Evolutionary conservation across 2,888 invertebrate species (phyloP).

Genomic region (Epinotia brunnichana): DNA sequence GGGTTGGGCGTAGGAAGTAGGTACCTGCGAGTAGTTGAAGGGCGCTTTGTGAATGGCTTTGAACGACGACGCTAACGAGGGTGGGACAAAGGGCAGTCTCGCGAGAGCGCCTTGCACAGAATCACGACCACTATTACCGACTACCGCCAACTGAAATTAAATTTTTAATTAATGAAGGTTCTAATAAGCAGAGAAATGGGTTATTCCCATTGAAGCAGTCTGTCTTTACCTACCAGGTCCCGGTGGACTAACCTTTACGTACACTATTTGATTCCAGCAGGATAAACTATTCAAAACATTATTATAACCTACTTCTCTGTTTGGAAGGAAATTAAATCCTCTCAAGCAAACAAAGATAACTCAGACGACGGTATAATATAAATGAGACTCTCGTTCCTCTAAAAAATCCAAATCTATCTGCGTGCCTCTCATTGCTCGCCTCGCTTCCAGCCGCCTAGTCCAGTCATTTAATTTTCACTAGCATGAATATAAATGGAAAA

Average conservation of each 20-base stretch:
- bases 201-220: conserved; percentile 40
- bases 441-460: not conserved
- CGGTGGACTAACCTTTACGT: conserved; percentile 28
- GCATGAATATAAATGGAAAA: too few species aligned
- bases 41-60: conserved; percentile 52
- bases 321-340: conserved; percentile 3
- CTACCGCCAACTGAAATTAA: conserved; percentile 42
- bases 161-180: conserved; percentile 42
- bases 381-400: conserved; percentile 9
- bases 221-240: conserved; percentile 23
- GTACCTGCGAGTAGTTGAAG: conserved; percentile 41
- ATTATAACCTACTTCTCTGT: conserved; percentile 5
- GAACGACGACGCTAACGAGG: conserved; percentile 64
- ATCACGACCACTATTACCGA: conserved; percentile 42
- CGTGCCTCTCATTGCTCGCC: conserved; percentile 5
- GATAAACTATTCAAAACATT: conserved; percentile 17
- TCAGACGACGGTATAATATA: not conserved
- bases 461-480: too few species aligned
- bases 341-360: conserved; percentile 7
- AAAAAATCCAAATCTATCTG: conserved; percentile 27
- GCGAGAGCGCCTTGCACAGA: conserved; percentile 47
- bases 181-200: conserved; percentile 37
- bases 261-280: conserved; percentile 9
- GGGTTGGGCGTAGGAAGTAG: conserved; percentile 48
- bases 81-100: conserved; percentile 58